phyloP scores from a whole-genome alignment of 92 coral and sea anemone species.

The Porites rus region DNA sequence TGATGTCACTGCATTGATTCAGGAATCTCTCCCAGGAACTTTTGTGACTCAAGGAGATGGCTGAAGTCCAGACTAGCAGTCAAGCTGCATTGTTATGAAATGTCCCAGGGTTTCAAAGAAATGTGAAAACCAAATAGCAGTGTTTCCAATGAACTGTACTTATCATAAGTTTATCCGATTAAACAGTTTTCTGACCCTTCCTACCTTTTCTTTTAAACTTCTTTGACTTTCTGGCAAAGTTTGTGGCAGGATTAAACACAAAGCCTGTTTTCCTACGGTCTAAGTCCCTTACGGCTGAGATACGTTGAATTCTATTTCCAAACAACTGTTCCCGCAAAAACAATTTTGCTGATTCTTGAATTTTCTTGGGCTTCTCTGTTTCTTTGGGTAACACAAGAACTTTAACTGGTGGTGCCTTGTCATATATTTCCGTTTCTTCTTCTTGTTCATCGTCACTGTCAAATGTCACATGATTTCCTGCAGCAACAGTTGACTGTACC shows the following conservation, averaged over 20 bases:
- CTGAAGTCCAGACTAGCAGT: no score
- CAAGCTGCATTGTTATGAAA: no score
- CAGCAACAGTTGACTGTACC: conserved; percentile 8
- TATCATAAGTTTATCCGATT: no score
- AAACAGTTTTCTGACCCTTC: no score
- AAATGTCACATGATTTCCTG: conserved; percentile 56
- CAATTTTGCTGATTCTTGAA: conserved; percentile 73
- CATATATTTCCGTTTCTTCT: not conserved
- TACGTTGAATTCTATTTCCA: conserved; percentile 87
- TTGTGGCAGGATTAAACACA: conserved; percentile 69
- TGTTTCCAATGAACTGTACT: no score
- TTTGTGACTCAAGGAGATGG: no score
- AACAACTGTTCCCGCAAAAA: conserved; percentile 84
- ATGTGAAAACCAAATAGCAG: no score
- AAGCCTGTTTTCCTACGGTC: conserved; percentile 60
- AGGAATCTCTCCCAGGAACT: no score
- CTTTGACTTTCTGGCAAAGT: conserved; percentile 61
- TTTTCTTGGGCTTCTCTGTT: conserved; percentile 62
- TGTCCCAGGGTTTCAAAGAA: no score
- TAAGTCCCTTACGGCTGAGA: conserved; percentile 61
- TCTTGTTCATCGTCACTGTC: conserved; percentile 71
- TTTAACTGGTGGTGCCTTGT: conserved; percentile 53
- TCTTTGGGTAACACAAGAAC: conserved; percentile 77
- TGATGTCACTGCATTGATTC: no score
- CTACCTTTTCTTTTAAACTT: not conserved